Conservation (phyloP, 2,113 vertebrate genomes). For the Colistium nudipinnis region DNA sequence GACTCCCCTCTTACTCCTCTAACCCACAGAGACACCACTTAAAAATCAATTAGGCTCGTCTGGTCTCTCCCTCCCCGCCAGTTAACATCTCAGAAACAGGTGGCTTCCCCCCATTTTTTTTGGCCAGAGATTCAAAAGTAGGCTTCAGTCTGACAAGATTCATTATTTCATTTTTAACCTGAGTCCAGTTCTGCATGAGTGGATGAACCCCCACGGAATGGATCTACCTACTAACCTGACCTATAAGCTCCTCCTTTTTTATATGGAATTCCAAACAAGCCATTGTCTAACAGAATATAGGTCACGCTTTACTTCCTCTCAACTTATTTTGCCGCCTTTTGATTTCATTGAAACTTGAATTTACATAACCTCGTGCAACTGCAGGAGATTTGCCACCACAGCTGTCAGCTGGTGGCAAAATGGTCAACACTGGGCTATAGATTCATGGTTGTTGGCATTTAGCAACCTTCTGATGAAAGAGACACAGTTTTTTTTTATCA, state of each 20-base stretch:
- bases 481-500: neutral
- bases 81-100: conserved; percentile 37
- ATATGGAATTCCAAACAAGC: neutral
- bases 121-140: conserved; percentile 4
- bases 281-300: neutral
- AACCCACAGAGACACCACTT: conserved; percentile 80
- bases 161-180: neutral
- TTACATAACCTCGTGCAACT: too few species aligned
- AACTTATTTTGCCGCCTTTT: too few species aligned
- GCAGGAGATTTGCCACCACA: conserved; percentile 6
- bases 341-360: too few species aligned
- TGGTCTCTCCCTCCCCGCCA: conserved; percentile 9
- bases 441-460: neutral
- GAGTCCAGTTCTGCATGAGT: neutral
- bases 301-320: neutral
- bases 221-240: neutral
- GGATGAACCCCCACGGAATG: neutral
- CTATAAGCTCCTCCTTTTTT: neutral
- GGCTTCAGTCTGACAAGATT: conserved; percentile 1
- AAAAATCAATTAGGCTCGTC: conserved; percentile 85
- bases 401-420: conserved; percentile 32
- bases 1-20: conserved; percentile 60
- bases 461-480: neutral
- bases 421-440: conserved; percentile 2
- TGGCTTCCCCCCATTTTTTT: conserved; percentile 32